Evolutionary conservation across 1,140 invertebrate species (phyloP), one percentile per base, ranked within the genome.

Genomic region (Melipona quadrifasciata): DNA sequence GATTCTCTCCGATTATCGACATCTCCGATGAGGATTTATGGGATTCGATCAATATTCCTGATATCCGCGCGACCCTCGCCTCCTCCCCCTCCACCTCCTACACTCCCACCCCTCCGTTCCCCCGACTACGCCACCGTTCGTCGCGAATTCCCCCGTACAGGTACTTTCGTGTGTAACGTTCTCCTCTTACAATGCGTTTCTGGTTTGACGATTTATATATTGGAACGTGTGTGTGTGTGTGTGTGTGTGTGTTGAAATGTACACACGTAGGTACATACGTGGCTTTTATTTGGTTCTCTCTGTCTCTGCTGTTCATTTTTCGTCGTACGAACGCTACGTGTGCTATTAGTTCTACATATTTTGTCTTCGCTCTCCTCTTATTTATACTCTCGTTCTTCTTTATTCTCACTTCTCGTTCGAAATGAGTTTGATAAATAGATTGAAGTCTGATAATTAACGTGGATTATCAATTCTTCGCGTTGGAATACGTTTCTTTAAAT

Each of bases 1-100:
- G 64, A 55, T 55, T 79, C 31, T 34, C 27, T 34, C 27, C 27
- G 64, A 79, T 34, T 68, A 64, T 77, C 58, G 77, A 79, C 51
- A 57, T 80, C 39, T 16, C 21, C 31, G 78, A 80, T 57, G 21
- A 57, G 12, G 77, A 57, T 57, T 77, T 77, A 77, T 51, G 58
- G 58, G 58, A 51, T 47, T 27, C 58, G 34, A 77, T 77, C 58
- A 51, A 65, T 65, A 53, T 21, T 51, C 58, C 65, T n/a, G 21
- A 19, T 47, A 39, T 61, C 24, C 14, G 70, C 31, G 19, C 39
- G 39, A n/a, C 39, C 3, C 39, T 0, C 39, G 5, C 8, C 39
- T 39, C 39, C 39, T 39, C 5, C 39, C 39, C 39, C 39, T 5
- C 3, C 34, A 1, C 34, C 34, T 5, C 34, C 3, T n/a, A n/a